Percentiles rank a stretch among this genome's conserved stretches.
Evolutionary conservation across 2,113 vertebrate species (phyloP).

Genomic region (Marmota flaviventris): DNA sequence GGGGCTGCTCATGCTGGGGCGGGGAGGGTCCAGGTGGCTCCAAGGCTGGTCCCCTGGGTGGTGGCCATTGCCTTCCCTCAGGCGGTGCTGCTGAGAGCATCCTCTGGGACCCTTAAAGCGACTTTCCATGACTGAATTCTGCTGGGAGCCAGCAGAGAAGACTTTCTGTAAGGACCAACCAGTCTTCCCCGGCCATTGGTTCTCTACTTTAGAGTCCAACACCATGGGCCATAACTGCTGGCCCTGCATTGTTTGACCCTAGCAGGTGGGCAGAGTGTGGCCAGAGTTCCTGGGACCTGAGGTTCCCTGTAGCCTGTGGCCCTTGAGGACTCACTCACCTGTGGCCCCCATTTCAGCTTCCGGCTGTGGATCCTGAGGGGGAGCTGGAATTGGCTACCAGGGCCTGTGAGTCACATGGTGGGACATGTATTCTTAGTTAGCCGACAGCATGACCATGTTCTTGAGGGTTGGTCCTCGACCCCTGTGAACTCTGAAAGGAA

Average conservation of each 20-base stretch:
- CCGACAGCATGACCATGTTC: background rate
- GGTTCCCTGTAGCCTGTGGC: too few relatives aligned
- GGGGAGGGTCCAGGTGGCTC: background rate
- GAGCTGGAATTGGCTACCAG: background rate
- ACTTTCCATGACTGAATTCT: background rate
- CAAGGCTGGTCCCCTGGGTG: background rate
- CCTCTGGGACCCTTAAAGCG: background rate
- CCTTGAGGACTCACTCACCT: background rate
- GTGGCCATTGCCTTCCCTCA: background rate
- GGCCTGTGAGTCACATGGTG: too few relatives aligned
- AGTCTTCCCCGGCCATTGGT: background rate
- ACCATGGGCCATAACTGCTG: background rate
- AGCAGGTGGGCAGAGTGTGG: background rate
- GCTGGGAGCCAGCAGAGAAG: background rate
- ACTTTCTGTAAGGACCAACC: background rate
- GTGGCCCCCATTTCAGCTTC: background rate
- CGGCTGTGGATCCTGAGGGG: background rate
- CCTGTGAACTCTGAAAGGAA: background rate
- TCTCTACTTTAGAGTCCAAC: background rate
- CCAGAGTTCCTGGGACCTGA: too few relatives aligned
- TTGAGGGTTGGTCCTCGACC: background rate
- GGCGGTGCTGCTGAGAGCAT: background rate
- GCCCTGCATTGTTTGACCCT: background rate
- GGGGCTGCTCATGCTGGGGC: background rate
- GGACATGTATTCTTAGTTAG: rapidly evolving